phyloP scores from a whole-genome alignment of 2,888 invertebrate species.

The Pegoplata infirma region DNA sequence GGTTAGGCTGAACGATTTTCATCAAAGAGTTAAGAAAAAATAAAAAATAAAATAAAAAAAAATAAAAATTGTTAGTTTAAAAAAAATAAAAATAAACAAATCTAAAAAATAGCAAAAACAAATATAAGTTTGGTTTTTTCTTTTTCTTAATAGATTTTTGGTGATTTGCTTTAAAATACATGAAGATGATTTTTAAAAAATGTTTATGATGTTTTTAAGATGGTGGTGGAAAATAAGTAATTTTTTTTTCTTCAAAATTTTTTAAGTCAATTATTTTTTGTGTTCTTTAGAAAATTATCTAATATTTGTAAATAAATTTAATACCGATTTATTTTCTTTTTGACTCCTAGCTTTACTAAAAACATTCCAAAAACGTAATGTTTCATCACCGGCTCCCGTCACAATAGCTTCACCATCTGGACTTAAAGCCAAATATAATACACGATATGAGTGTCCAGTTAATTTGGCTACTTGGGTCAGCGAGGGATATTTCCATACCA shows the following conservation, averaged over 20 bases:
- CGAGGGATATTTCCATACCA: constrained; percentile 99
- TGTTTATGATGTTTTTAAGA: constrained; percentile 11
- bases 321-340: constrained; percentile 94
- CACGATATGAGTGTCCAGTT: constrained; percentile 97
- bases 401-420: constrained; percentile 99
- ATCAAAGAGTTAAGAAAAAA: too few species aligned
- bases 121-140: constrained; percentile 18
- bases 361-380: constrained; percentile 98
- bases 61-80: constrained; percentile 19
- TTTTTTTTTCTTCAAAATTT: too few species aligned
- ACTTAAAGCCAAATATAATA: constrained; percentile 96
- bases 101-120: constrained; percentile 16
- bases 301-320: constrained; percentile 94
- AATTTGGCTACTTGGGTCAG: constrained; percentile 97
- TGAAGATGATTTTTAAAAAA: constrained; percentile 36
- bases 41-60: constrained; percentile 6
- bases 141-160: constrained; percentile 54
- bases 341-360: constrained; percentile 98
- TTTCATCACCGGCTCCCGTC: constrained; percentile 99
- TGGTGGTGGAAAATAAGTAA: too few species aligned
- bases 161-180: constrained; percentile 53
- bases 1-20: too few species aligned
- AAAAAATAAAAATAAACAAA: constrained; percentile 34
- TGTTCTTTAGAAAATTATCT: constrained; percentile 79
- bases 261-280: constrained; percentile 7